Evolutionary conservation across 2,113 vertebrate genomes (phyloP).

Genomic region (Tricholaema leucomelas): DNA sequence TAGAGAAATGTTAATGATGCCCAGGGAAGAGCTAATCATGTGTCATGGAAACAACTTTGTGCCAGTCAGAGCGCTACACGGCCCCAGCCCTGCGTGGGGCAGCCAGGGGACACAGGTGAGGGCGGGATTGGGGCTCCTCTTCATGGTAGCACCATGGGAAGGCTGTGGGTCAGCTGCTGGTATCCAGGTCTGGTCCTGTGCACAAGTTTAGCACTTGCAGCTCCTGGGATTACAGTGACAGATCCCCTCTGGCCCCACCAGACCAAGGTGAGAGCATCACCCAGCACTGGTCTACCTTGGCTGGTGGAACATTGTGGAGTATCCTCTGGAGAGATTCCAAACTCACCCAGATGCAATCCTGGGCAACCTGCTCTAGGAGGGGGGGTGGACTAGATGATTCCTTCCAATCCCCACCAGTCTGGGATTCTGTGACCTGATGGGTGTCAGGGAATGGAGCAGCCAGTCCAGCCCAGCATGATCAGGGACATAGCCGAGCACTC

Average conservation of each 20-base stretch:
- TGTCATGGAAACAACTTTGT: neutral
- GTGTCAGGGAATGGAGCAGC: neutral
- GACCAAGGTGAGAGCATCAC: neutral
- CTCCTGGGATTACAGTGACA: neutral
- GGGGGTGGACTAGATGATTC: neutral
- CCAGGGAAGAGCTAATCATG: neutral
- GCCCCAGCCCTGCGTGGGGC: accelerated
- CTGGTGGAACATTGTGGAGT: neutral
- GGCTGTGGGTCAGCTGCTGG: accelerated
- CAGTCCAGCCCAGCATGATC: accelerated
- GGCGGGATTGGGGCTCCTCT: neutral
- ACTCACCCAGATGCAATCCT: neutral
- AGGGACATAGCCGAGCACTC: accelerated
- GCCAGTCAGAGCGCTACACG: neutral
- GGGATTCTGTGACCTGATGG: neutral
- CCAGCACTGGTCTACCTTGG: accelerated
- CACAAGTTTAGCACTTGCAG: neutral
- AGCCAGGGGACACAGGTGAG: neutral
- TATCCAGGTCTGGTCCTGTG: accelerated
- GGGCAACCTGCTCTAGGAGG: too few species aligned
- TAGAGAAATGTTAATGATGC: neutral
- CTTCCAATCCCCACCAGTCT: neutral
- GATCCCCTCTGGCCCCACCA: neutral
- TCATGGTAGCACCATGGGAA: accelerated
- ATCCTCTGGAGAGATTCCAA: neutral